Evolutionary conservation across 2,888 invertebrate species (phyloP), one percentile per base, ranked within the genome.

Genomic region (Nowickia ferox): DNA sequence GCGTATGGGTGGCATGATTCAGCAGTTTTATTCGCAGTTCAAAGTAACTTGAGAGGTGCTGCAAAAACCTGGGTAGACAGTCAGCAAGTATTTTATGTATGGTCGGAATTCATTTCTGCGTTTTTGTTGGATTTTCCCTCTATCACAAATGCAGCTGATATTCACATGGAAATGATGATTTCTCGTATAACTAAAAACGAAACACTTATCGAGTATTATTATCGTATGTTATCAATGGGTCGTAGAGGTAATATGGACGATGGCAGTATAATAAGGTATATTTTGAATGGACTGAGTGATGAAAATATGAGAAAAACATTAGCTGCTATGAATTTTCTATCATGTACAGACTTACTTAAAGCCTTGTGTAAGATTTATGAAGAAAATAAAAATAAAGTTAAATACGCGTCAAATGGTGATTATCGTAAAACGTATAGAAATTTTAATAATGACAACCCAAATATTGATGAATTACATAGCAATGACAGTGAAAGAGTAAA

Each of bases 1-100:
- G 82, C 69, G 13, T 86, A 87, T 63, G 72, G 76, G 0, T 87
- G 87, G 86, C 22, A 69, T 15, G 84, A 84, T 40, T 69, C 53
- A 9, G 10, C 44, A 19, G 48, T 86, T 10, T 59, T 86, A 10
- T 84, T 84, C 44, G 86, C 48, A 15, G 48, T 48, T 13, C 48
- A 48, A 9, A 15, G 48, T 15, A 48, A 48, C 5, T 48, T 48
- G 40, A 84, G 59, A 38, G 87, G 84, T 38, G 80, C 68, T 17
- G 81, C 87, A 30, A 30, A 30, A 30, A 30, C 51, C 40, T 69
- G 11, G 86, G 85, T 63, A 6, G 85, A 87, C 68, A 57, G 83
- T 6, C 85, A 84, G 46, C 72, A 42, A 15, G 65, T 84, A 9
- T 84, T 71, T 75, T 22, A 53, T 9, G 2, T 17, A 0, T 86